Evolutionary conservation across 2,888 invertebrate genomes (phyloP), one percentile per base, ranked within the genome.

Genomic region (Drosophila hamatofila): DNA sequence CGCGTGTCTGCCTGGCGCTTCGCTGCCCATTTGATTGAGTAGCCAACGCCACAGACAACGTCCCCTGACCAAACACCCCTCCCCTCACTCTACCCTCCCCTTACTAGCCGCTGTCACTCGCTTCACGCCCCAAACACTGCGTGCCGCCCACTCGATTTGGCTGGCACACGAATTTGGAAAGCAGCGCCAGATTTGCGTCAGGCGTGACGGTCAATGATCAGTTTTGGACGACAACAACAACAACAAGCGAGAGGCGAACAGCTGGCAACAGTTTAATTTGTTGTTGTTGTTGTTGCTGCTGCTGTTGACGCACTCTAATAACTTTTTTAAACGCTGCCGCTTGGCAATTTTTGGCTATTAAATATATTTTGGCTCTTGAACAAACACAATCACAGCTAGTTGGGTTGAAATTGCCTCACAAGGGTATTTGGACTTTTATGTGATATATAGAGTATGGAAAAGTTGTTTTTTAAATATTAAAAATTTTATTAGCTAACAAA

Each of bases 161-260:
- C 44, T 63, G 86, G 81, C 86, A 86, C 89, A 88, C 87, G 87
- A 83, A 69, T 87, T 85, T 89, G 72, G 88, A 87, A 84, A 84
- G 83, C 76, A 63, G 66, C 61, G 78, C 63, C 61, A 66, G 52
- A 68, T 76, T 68, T 79, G 75, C 87, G 74, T 89, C 80, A 83
- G 87, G 88, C 87, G 87, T 90, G 90, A 87, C 87, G 90, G 87
- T 87, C 87, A 87, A 87, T 89, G 87, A 83, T 90, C 86, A 87
- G 69, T 80, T 85, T 83, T 79, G 52, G 68, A 48, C 74, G 59
- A 65, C 77, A 46, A 51, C 56, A 64, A 44, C 44, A 58, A 58
- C 55, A 52, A 49, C 48, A 69, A 58, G n/a, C 30, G 16, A 39
- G 35, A n/a, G 44, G 30, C 21, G 46, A 60, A 63, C 79, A 79